These are phyloP conservation scores for Melanotaenia duboulayi DNA, from an alignment of 2,113 vertebrate genomes.

Conservation along the genomic window DNA sequence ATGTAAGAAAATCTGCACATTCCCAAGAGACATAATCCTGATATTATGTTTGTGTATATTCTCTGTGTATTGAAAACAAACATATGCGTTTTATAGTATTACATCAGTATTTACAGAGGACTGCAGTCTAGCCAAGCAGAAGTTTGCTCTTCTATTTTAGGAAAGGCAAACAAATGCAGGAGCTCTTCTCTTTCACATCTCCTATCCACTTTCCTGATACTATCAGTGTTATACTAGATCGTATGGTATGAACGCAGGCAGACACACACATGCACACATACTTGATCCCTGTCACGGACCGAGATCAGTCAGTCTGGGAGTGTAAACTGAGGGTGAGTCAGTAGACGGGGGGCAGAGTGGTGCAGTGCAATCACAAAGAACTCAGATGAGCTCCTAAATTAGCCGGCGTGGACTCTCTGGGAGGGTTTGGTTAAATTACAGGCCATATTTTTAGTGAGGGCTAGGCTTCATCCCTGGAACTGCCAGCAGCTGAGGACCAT, in stretches of 20 bases:
- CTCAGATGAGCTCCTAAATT: conserved; percentile 72
- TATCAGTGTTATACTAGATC: not conserved
- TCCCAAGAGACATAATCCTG: not conserved
- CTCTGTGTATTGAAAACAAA: conserved; percentile 1
- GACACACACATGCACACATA: conserved; percentile 3
- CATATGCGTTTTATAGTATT: conserved; percentile 34
- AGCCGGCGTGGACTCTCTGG: conserved; percentile 41
- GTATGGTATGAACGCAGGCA: not conserved
- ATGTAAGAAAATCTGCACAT: not conserved
- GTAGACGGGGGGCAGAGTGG: conserved; percentile 34
- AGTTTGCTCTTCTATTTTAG: conserved; percentile 53
- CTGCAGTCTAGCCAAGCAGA: conserved; percentile 30
- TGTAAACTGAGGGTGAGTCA: conserved; percentile 15
- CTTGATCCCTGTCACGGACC: conserved; percentile 26
- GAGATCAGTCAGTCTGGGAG: conserved; percentile 48
- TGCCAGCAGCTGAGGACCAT: conserved; percentile 69
- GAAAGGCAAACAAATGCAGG: conserved; percentile 61
- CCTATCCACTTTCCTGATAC: conserved; percentile 43
- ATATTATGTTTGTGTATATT: conserved; percentile 6
- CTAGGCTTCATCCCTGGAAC: conserved; percentile 51
- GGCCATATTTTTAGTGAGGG: conserved; percentile 75
- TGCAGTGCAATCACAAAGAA: conserved; percentile 55
- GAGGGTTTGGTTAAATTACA: conserved; percentile 74
- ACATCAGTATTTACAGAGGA: conserved; percentile 35
- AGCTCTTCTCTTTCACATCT: conserved; percentile 29